Base-by-base conservation (phyloP, 2,888 invertebrate genomes). In the Linhomoeus sp. region DNA sequence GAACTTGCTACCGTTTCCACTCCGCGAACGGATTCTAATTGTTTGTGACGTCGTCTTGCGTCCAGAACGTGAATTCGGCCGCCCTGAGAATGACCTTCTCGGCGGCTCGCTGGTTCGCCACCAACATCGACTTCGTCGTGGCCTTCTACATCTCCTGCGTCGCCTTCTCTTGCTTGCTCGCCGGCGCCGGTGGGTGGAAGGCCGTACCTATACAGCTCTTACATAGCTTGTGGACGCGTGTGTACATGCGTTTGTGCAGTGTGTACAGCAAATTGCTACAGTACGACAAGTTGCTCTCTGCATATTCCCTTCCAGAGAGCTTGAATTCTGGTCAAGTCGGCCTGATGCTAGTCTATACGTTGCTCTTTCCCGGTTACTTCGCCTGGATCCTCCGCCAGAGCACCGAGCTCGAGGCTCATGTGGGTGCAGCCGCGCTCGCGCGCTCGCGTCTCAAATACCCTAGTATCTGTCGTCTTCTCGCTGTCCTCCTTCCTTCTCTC, bases 331-430 rank as follows among this genome's bases (percentile, higher is more conserved):
- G 60, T 24, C 55, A 53, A 41, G 56, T 58, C 15, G 60, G 54
- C 22, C 48, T 60, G 48, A 53, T 53, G 50, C 51, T 60, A 17
- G 52, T 57, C 43, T 58, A 58, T 46, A 55, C 58, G 9, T 55
- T 65, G 17, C 53, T 66, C 2, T 51, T 83, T 50, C 79, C 80
- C 47, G 81, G 79, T 51, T 79, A 81, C 77, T 74, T 83, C 48
- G 81, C 82, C 62, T 90, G 86, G 84, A 85, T 84, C 25, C 83
- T 88, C 77, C 72, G 81, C 49, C 81, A 88, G 66, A 83, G 84
- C 56, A 83, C 83, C 0, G 83, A 83, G 61, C 65, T 72, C 29
- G 72, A 72, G 57, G 71, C 67, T 56, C 68, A 69, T 62, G 71
- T 70, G 17, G 3, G 19, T 26, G 5, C 3, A 5, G 29, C 29